These are phyloP conservation scores for Lagodon rhomboides DNA, from an alignment of 2,797 vertebrate species.

Conservation along the genomic window DNA sequence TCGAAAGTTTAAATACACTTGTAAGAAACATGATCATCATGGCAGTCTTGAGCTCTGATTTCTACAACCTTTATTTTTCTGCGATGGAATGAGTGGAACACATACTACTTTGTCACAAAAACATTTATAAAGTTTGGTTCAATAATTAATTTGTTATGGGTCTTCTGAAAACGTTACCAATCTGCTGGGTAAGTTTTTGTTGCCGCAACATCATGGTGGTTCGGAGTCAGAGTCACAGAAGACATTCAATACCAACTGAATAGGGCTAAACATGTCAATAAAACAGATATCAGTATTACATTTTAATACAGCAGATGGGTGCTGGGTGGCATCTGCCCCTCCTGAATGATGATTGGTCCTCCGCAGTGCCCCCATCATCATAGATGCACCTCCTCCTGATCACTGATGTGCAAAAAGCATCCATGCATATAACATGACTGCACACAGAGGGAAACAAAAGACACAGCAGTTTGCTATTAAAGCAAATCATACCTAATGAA, in stretches of 20 bases:
- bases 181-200: too few species aligned
- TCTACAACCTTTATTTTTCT: too few species aligned
- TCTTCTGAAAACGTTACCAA: too few species aligned
- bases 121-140: too few species aligned
- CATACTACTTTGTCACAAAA: too few species aligned
- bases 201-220: too few species aligned
- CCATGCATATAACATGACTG: background rate
- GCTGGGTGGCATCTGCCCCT: background rate
- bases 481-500: conserved; percentile 32
- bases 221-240: background rate
- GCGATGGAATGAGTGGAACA: too few species aligned
- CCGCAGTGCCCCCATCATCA: background rate
- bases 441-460: background rate
- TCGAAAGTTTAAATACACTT: too few species aligned
- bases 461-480: background rate
- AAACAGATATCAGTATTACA: background rate
- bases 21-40: too few species aligned
- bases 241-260: background rate
- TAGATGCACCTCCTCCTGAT: background rate
- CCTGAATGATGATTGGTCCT: background rate
- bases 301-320: background rate
- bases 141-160: too few species aligned
- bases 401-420: background rate
- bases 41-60: too few species aligned
- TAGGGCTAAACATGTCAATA: background rate